phyloP scores from a whole-genome alignment of 2,797 vertebrate genomes.

The Nannoperca australis region DNA sequence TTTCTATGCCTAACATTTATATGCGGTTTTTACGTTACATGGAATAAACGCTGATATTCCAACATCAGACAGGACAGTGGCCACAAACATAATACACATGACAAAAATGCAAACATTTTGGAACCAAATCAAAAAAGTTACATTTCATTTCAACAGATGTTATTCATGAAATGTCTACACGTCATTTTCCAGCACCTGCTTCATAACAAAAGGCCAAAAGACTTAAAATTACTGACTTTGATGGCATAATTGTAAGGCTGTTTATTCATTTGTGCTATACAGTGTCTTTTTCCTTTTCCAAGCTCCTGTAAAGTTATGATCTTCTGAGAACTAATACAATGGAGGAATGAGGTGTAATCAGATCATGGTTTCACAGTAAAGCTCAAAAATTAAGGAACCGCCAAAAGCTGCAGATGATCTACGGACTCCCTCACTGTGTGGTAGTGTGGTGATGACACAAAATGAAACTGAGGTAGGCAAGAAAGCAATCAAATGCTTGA shows the following conservation, averaged over 20 bases:
- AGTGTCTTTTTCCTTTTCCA: conserved; percentile 13
- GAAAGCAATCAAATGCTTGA: conserved; percentile 74
- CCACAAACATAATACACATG: conserved; percentile 37
- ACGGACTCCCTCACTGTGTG: conserved; percentile 32
- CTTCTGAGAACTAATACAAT: conserved; percentile 28
- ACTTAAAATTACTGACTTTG: conserved; percentile 6
- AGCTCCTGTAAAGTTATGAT: conserved; percentile 37
- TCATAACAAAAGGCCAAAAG: conserved; percentile 38
- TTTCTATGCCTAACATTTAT: conserved; percentile 49
- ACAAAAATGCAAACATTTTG: conserved; percentile 35
- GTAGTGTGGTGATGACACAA: conserved; percentile 36
- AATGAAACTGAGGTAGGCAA: conserved; percentile 83
- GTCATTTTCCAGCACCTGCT: conserved; percentile 65
- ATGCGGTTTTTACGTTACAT: conserved; percentile 29
- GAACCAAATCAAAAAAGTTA: conserved; percentile 28
- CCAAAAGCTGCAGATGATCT: conserved; percentile 25
- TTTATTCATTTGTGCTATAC: conserved; percentile 12
- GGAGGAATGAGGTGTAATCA: conserved; percentile 30
- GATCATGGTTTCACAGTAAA: conserved; percentile 56
- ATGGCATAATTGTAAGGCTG: conserved; percentile 13
- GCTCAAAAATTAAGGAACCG: conserved; percentile 44
- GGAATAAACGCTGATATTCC: conserved; percentile 41
- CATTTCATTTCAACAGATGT: conserved; percentile 29
- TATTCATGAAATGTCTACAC: conserved; percentile 36
- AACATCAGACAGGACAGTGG: conserved; percentile 40